Evolutionary conservation across 2,888 invertebrate species (phyloP), one percentile per base, ranked within the genome.

Genomic region (Conistra vaccinii): DNA sequence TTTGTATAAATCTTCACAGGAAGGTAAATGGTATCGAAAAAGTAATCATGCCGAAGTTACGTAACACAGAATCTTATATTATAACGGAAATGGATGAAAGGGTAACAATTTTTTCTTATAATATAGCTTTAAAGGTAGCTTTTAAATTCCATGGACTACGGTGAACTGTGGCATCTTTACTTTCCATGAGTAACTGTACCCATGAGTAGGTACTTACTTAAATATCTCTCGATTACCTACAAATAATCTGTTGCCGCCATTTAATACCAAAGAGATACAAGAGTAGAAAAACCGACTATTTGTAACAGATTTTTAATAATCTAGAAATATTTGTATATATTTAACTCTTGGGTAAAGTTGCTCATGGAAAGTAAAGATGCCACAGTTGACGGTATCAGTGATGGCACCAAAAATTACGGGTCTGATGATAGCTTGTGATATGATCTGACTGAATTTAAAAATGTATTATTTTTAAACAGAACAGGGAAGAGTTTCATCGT

Each of bases 21-120:
- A 96, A 96, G 87, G 94, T 96, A 14, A 96, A 96, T 74, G 96
- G 96, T 2, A 96, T 96, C 69, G 96, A 96, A 87, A 96, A 96
- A 89, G 94, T 96, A 0, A 96, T 96, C 20, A 91, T 96, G 90
- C 96, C 96, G 7, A 96, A 96, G 81, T 86, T 96, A 66, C 89
- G 89, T 17, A 96, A 96, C 73, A 96, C 96, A 6, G 95, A 96
- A 91, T 91, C 76, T 60, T 96, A 96, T 81, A 96, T 96, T 76
- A 80, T 92, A 69, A 93, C 90, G 85, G 96, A 96, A 92, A 94
- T 96, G 92, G 96, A 96, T 78, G 96, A 96, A 89, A 91, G 94
- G 92, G 96, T 96, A 90, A 61, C 39, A 57, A 9, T 53, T 26
- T 57, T 23, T n/a, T 17, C 12, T 42, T 32, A 45, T 45, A 35